Evolutionary conservation across 2,113 vertebrate genomes (phyloP), one percentile per base, ranked within the genome.

Genomic region (Oncorhynchus keta): DNA sequence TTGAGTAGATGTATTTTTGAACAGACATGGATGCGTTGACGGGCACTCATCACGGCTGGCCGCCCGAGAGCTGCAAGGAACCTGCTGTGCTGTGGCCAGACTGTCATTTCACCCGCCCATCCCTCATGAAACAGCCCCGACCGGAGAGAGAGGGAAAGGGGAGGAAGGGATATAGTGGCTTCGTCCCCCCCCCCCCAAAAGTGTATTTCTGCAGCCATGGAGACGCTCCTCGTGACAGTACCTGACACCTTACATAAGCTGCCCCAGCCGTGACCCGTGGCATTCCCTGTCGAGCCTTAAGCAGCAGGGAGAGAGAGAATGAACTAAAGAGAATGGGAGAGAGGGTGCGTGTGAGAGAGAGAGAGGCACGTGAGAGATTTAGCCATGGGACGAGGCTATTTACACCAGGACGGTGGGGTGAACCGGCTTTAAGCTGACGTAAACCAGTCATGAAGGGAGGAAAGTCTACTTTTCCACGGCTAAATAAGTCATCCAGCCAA

Each of bases 141-240:
- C 14, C 3, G 35, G 35, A 16, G 49, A 55, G 12, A 30, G 61
- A 45, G 45, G 68, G 45, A 35, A 24, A 20, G 66, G 75, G 76
- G 64, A 24, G 28, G 68, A 26, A 49, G 76, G 22, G 68, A 76
- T 79, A 70, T 71, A 77, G 78, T 81, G 75, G 70, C 62, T 72
- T 82, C 71, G 76, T 49, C 61, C 68, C 74, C 70, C 68, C 76
- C 70, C 68, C 14, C 68, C 2, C 14, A 70, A 68, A 18, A 18
- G 49, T 55, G 49, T 85, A 82, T 83, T 84, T 82, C 72, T 68
- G 86, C 84, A 80, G 7, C 82, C 83, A 88, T 90, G 88, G 90
- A 85, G 91, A 90, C 83, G 13, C 70, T 86, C 85, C 89, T 82
- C 49, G 81, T 88, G 88, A 90, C 83, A 76, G 78, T 49, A 79